Evolutionary conservation across 2,797 vertebrate genomes (phyloP).

Genomic region (Siniperca scherzeri): DNA sequence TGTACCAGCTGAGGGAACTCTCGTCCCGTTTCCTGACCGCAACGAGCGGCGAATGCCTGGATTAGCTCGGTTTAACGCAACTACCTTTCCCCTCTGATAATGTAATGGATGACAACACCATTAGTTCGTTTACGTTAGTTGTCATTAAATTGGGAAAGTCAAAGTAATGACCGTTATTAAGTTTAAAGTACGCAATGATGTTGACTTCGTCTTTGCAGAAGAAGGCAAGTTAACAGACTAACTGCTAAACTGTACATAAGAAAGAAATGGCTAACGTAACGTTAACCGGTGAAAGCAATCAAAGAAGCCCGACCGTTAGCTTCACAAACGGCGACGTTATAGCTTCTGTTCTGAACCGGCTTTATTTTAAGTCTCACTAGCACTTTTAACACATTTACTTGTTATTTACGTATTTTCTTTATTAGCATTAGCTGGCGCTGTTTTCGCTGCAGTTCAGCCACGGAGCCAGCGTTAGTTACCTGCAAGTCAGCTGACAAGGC

Average conservation of each 20-base stretch:
- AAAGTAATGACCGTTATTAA: background rate
- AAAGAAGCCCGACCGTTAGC: background rate
- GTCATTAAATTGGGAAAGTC: background rate
- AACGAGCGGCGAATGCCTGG: too few species aligned
- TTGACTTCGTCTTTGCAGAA: background rate
- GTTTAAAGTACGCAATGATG: background rate
- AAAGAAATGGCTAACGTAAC: too few species aligned
- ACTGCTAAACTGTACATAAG: too few species aligned
- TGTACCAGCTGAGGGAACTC: too few species aligned
- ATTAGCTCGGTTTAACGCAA: too few species aligned
- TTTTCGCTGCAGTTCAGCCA: background rate
- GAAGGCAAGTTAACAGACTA: too few species aligned
- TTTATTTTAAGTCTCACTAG: background rate
- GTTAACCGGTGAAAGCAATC: too few species aligned
- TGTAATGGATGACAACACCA: too few species aligned
- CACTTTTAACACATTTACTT: background rate
- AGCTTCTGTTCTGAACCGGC: background rate
- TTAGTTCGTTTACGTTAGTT: too few species aligned
- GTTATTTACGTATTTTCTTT: background rate
- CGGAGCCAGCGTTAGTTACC: background rate
- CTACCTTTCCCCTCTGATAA: too few species aligned
- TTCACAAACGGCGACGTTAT: background rate
- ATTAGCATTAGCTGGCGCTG: constrained; percentile 31
- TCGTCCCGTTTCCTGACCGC: too few species aligned
- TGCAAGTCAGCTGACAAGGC: background rate